phyloP scores from a whole-genome alignment of 2,888 invertebrate genomes.

The Allacma fusca region DNA sequence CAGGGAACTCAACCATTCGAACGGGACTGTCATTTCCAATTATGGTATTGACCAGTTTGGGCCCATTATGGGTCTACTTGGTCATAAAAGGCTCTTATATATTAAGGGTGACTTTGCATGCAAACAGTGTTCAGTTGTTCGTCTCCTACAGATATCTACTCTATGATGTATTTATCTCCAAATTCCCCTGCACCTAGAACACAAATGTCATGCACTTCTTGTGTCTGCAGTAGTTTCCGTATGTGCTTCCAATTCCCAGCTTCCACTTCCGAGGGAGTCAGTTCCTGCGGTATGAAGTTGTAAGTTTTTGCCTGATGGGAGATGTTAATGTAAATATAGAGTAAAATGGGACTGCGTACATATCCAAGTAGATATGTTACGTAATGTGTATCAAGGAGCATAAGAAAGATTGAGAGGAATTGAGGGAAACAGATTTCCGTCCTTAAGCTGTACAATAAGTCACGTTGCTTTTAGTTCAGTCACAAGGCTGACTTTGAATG shows the following conservation, averaged over 20 bases:
- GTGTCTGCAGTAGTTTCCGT: too few species aligned
- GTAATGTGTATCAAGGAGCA: not conserved
- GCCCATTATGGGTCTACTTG: not conserved
- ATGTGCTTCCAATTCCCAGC: too few species aligned
- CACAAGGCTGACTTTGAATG: slow-evolving; percentile 20
- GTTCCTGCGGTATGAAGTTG: not conserved
- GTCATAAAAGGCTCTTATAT: not conserved
- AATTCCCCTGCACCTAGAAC: too few species aligned
- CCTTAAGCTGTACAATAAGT: slow-evolving; percentile 9
- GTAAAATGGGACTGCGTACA: too few species aligned
- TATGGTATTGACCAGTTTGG: slow-evolving; percentile 12
- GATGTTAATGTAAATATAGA: too few species aligned
- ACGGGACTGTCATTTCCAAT: slow-evolving; percentile 5
- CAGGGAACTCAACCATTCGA: not conserved
- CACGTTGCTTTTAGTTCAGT: slow-evolving; percentile 20
- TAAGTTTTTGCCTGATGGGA: not conserved
- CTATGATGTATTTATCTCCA: too few species aligned
- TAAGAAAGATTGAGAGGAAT: slow-evolving; percentile 6
- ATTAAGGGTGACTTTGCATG: not conserved
- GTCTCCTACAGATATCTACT: too few species aligned
- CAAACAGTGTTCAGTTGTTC: not conserved
- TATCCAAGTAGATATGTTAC: too few species aligned
- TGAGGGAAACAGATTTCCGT: slow-evolving; percentile 12
- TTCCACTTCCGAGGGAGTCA: not conserved
- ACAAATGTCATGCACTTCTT: too few species aligned